A percentile compares a stretch with the other conserved stretches of the same genome.
Evolutionary conservation across 2,113 vertebrate genomes (phyloP).

Genomic region (Myanophis thanlyinensis): DNA sequence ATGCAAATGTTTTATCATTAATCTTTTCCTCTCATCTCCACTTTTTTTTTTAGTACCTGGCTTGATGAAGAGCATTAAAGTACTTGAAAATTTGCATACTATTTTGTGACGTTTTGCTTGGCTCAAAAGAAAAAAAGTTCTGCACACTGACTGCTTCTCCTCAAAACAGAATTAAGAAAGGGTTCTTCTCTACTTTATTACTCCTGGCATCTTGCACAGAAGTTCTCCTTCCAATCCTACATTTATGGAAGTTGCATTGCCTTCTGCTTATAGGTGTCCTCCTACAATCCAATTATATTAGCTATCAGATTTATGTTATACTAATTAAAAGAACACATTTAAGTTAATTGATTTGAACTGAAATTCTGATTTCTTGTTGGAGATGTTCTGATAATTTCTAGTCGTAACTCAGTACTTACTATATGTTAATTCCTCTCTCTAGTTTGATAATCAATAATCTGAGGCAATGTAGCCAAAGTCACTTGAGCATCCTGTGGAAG

Average conservation of each 20-base stretch:
- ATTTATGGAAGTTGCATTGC: not conserved
- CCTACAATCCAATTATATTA: not conserved
- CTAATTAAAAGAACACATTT: not conserved
- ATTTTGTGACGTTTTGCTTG: not conserved
- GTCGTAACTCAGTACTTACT: not conserved
- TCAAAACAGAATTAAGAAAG: not conserved
- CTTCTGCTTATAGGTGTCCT: not conserved
- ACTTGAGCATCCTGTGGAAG: not conserved
- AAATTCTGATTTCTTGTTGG: not conserved
- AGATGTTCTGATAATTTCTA: fast-evolving
- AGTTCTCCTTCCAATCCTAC: not conserved
- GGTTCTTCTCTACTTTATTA: fast-evolving
- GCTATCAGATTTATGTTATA: not conserved
- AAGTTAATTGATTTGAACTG: not conserved
- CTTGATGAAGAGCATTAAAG: not conserved
- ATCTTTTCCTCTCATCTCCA: not conserved
- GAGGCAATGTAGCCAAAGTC: not conserved
- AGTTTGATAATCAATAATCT: not conserved
- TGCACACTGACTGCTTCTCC: not conserved
- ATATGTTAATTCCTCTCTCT: not conserved
- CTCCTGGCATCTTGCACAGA: not conserved
- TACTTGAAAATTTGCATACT: not conserved
- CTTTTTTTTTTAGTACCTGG: not conserved
- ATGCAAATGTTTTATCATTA: not conserved
- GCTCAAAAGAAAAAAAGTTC: not conserved